Base-by-base conservation (phyloP, 1,140 invertebrate genomes). In the Thaumetopoea pityocampa region DNA sequence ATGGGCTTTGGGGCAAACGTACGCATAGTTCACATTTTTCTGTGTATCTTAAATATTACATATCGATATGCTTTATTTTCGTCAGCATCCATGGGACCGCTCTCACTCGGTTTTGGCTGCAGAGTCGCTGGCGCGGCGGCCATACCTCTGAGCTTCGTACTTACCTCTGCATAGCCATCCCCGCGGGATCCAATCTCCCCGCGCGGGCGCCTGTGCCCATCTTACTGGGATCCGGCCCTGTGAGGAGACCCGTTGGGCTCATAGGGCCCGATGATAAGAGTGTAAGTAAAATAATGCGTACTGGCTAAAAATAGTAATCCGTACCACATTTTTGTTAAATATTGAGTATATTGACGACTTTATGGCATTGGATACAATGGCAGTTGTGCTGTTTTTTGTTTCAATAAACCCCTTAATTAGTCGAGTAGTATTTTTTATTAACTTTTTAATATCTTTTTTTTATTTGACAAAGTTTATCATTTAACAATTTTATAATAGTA, bases 111-210 rank as follows among this genome's bases (percentile, higher is more conserved):
- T 74, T 74, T 48, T 57, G 46, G 61, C 23, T 76, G 42, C 42
- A 36, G 4, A 61, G 56, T 2, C 70, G 72, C 1, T 80, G 76
- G 76, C 66, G 60, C 1, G 60, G 63, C 9, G 59, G 55, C 1
- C 42, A 62, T 6, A 51, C 46, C 5, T 32, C 47, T 1, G 68
- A 64, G 27, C 33, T 78, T 1, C 35, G 46, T 1, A 10, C 41
- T 4, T 76, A 49, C 51, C 11, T 73, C 20, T 69, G 63, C 8
- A 0, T 76, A 17, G 35, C 64, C 5, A 30, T 80, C 7, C 32
- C 53, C 1, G 23, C 22, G 6, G 34, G 10, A 0, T 7, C 12
- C 0, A 20, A 23, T n/a, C n/a, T n/a, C 12, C 40, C 51, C 1
- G 32, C 34, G 1, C 19, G 14, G 22, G 2, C 35, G 1, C 28